Conservation (phyloP, 2,888 invertebrate genomes). For the Agrotis puta region DNA sequence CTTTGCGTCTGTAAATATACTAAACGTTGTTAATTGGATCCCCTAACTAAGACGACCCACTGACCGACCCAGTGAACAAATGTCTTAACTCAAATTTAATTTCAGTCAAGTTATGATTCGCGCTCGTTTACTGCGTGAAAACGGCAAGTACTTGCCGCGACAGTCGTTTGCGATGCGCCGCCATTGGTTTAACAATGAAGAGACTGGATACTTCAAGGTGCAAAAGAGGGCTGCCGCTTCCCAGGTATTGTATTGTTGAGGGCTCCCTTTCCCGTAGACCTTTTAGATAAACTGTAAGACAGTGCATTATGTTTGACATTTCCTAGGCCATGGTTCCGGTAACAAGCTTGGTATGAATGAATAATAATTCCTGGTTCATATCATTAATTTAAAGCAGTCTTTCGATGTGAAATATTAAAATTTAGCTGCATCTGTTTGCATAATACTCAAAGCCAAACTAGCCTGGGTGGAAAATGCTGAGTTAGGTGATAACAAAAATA, state of each 20-base stretch:
- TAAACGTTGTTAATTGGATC: background rate
- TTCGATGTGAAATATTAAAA: too few species aligned
- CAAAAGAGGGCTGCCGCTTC: slow-evolving; percentile 96
- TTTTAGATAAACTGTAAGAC: too few species aligned
- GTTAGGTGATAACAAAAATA: too few species aligned
- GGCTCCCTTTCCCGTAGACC: too few species aligned
- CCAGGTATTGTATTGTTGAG: slow-evolving; percentile 75
- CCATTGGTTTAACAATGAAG: slow-evolving; percentile 98
- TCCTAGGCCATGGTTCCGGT: slow-evolving; percentile 85
- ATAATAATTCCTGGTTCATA: background rate
- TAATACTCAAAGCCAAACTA: too few species aligned
- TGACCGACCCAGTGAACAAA: too few species aligned
- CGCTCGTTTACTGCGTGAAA: slow-evolving; percentile 97
- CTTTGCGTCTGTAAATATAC: too few species aligned
- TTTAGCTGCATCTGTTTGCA: too few species aligned
- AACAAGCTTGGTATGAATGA: background rate
- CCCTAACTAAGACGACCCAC: too few species aligned
- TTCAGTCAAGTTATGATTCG: slow-evolving; percentile 98
- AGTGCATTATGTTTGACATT: slow-evolving; percentile 85
- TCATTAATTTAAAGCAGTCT: too few species aligned
- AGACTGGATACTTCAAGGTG: slow-evolving; percentile 98
- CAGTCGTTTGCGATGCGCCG: slow-evolving; percentile 97
- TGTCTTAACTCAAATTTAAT: slow-evolving; percentile 24
- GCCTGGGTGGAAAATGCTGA: too few species aligned
- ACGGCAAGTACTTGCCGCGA: slow-evolving; percentile 98